A percentile compares a stretch with the other conserved stretches of the same genome.
Evolutionary conservation across 2,888 invertebrate species (phyloP).

Genomic region (Eilema griseolum): DNA sequence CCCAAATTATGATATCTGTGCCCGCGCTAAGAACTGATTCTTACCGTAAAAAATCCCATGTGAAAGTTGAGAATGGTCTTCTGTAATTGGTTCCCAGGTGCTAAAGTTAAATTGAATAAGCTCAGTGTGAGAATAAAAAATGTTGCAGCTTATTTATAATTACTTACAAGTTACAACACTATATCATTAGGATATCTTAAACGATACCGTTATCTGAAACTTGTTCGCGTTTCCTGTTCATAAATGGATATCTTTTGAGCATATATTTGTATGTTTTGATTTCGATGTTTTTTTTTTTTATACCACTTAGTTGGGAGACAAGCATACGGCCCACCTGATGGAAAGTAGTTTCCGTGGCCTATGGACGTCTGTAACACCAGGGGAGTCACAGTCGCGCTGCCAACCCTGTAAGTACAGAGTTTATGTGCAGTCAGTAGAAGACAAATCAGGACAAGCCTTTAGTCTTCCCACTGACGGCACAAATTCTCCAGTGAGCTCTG

Average conservation of each 20-base stretch:
- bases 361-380: too few relatives aligned
- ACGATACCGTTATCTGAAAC: background rate
- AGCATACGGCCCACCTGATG: too few relatives aligned
- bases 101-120: background rate
- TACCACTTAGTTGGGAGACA: too few relatives aligned
- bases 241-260: background rate
- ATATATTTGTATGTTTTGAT: background rate
- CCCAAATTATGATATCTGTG: too few relatives aligned
- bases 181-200: constrained; percentile 13
- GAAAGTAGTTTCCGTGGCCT: too few relatives aligned
- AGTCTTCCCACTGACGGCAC: too few relatives aligned
- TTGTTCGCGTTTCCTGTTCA: background rate
- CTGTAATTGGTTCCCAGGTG: constrained; percentile 1
- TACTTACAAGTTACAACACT: constrained; percentile 1
- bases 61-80: background rate
- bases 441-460: too few relatives aligned
- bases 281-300: background rate
- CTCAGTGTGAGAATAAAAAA: background rate
- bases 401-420: too few relatives aligned
- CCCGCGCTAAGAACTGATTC: too few relatives aligned
- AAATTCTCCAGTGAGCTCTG: too few relatives aligned
- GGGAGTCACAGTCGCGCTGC: too few relatives aligned
- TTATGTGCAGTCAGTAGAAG: too few relatives aligned
- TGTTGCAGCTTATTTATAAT: background rate
- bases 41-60: background rate